A percentile compares a stretch with the other conserved stretches of the same genome.
Evolutionary conservation across 2,113 vertebrate species (phyloP).

Genomic region (Oryzias celebensis): DNA sequence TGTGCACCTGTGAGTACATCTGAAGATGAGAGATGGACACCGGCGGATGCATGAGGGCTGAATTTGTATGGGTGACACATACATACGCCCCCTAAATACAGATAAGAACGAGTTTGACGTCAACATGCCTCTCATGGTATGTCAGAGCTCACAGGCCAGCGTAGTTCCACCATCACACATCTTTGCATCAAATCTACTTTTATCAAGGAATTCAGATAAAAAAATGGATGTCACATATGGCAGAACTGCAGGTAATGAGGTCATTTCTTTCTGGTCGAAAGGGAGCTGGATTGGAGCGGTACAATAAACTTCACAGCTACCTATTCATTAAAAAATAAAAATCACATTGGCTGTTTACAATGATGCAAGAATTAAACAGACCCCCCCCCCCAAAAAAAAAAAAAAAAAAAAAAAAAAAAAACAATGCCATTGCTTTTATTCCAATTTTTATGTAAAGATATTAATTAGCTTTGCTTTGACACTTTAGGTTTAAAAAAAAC

Average conservation of each 20-base stretch:
- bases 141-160: background rate
- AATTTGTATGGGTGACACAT: background rate
- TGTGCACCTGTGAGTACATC: conserved; percentile 38
- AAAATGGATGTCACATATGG: conserved; percentile 2
- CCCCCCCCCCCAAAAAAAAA: too few relatives aligned
- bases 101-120: background rate
- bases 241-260: conserved; percentile 4
- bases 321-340: background rate
- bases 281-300: background rate
- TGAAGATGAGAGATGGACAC: conserved; percentile 52
- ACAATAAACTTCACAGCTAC: conserved; percentile 13
- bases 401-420: too few relatives aligned
- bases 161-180: conserved; percentile 2
- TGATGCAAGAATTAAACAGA: too few relatives aligned
- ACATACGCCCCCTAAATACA: background rate
- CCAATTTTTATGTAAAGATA: too few relatives aligned
- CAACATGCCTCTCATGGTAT: background rate
- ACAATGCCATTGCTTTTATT: too few relatives aligned
- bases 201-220: conserved; percentile 17
- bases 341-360: background rate
- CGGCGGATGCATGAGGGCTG: background rate
- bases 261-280: conserved; percentile 20
- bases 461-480: too few relatives aligned
- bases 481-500: too few relatives aligned
- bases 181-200: background rate